Percentiles rank a stretch among this genome's conserved stretches.
Conservation (phyloP, 2,113 vertebrate genomes). For the Atlantisia rogersi region DNA sequence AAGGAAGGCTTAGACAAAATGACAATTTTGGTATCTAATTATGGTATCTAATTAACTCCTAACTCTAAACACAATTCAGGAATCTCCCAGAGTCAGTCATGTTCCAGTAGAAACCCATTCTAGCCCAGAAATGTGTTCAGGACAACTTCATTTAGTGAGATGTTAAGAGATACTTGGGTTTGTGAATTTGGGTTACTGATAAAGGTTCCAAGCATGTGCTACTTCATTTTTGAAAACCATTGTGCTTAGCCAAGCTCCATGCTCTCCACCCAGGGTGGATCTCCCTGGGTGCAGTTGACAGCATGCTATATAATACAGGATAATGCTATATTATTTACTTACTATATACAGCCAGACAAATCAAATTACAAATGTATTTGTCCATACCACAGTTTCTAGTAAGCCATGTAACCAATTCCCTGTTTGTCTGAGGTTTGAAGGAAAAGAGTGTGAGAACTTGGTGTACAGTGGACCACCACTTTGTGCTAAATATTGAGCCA, state of each 20-base stretch:
- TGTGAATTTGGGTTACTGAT: background rate
- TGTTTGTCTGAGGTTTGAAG: background rate
- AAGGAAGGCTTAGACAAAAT: constrained; percentile 47
- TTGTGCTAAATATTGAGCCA: background rate
- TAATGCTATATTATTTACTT: constrained; percentile 64
- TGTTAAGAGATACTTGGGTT: background rate
- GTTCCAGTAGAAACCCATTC: constrained; percentile 5
- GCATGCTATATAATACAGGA: constrained; percentile 32
- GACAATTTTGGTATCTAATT: background rate
- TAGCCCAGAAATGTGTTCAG: background rate
- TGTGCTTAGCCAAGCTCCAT: background rate
- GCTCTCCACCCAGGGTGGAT: constrained; percentile 59
- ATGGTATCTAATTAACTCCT: constrained; percentile 45
- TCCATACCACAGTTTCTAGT: constrained; percentile 25
- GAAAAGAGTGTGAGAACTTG: background rate
- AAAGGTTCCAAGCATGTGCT: background rate
- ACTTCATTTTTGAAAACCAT: constrained; percentile 11
- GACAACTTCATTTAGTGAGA: background rate
- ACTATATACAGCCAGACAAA: constrained; percentile 52
- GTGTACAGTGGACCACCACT: background rate
- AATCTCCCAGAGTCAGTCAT: background rate
- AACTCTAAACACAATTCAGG: constrained; percentile 1
- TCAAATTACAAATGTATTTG: constrained; percentile 48
- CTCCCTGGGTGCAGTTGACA: constrained; percentile 8
- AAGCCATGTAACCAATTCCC: background rate